Evolutionary conservation across 2,797 vertebrate species (phyloP), one percentile per base, ranked within the genome.

Genomic region (Remorina albescens): DNA sequence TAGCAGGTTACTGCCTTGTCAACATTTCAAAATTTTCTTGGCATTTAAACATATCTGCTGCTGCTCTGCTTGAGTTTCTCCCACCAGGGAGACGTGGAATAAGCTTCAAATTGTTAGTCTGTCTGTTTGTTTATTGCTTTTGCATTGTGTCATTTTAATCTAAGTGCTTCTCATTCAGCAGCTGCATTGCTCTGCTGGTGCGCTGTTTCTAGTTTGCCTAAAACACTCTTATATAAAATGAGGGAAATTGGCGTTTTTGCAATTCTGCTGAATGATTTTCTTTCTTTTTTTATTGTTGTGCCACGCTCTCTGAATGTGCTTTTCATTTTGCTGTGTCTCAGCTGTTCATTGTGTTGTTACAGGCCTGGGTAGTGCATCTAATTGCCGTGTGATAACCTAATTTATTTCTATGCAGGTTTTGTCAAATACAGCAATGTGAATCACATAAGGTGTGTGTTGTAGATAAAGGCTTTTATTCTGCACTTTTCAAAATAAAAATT

Each of bases 1-100:
- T 80, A 78, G 86, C 46, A 70, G 60, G 63, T 73, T 78, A 37
- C 58, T 67, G 67, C 79, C 61, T 66, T 74, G 66, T 86, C 84
- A 80, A 84, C 81, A 57, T 54, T 80, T 82, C 84, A 80, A 83
- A 80, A 57, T 51, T 80, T 82, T 72, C 63, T 56, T 64, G 53
- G 39, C 69, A 63, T 57, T 74, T 64, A 39, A 80, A 78, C 46
- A 41, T 53, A 30, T 82, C 71, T 74, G 57, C 63, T 79, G 44
- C 49, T 55, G 2, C 34, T 78, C 47, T 41, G 49, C 54, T 73
- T 62, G 76, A 71, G 59, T 62, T 81, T 74, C 32, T 55, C 72
- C 30, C 70, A 63, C 62, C 41, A 51, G 58, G n/a, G 36, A 72
- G 25, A 73, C 1, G 0, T 21, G 63, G 28, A 63, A 28, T 54